Percentiles rank a stretch among this genome's conserved stretches.
phyloP scores from a whole-genome alignment of 2,888 invertebrate genomes.

The Catocala nupta region DNA sequence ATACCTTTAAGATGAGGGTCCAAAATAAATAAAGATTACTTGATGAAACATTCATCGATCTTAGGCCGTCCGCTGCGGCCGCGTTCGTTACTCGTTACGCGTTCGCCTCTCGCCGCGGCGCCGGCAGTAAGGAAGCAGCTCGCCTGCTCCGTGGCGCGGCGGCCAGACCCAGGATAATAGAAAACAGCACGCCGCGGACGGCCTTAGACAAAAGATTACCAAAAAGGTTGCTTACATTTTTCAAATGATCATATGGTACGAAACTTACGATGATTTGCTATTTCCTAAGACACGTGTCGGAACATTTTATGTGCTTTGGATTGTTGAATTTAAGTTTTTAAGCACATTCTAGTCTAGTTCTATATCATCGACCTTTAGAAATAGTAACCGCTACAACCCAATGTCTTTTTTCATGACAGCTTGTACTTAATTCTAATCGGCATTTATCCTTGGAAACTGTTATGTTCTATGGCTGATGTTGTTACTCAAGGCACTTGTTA shows the following conservation, averaged over 20 bases:
- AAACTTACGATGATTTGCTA: slow-evolving; percentile 11
- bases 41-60: no score
- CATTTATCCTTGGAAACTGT: slow-evolving; percentile 37
- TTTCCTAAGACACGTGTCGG: slow-evolving; percentile 21
- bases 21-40: no score
- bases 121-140: no score
- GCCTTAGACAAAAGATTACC: not conserved
- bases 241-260: slow-evolving; percentile 7
- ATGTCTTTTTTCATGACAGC: slow-evolving; percentile 42
- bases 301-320: slow-evolving; percentile 23
- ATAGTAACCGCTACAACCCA: slow-evolving; percentile 30
- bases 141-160: no score
- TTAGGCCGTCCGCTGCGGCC: no score
- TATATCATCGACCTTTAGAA: slow-evolving; percentile 45
- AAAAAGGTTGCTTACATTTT: slow-evolving; percentile 1
- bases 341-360: slow-evolving; percentile 55
- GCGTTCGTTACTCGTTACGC: no score
- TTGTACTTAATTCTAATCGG: slow-evolving; percentile 52
- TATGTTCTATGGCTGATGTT: slow-evolving; percentile 14
- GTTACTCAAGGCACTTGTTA: slow-evolving; percentile 17
- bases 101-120: no score
- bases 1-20: no score
- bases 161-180: no score
- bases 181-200: no score
- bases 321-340: slow-evolving; percentile 38